Evolutionary conservation across 1,140 invertebrate genomes (phyloP).

Genomic region (Elymnias hypermnestra): DNA sequence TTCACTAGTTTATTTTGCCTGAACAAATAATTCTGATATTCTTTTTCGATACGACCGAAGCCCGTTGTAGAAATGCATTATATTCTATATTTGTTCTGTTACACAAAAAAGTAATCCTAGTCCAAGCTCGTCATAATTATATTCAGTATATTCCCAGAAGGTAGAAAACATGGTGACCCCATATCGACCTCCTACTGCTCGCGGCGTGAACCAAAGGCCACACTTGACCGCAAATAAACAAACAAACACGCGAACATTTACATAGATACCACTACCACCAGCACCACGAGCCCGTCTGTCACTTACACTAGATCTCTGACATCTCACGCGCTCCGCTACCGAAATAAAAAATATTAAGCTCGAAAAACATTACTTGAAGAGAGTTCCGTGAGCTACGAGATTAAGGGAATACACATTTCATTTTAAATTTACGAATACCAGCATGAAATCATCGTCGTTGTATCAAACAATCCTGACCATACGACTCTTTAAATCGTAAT

Average conservation of each 20-base stretch:
- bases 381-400: background rate
- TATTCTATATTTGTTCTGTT: no score
- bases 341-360: conserved; percentile 16
- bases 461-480: no score
- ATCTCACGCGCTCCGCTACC: conserved; percentile 46
- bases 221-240: conserved; percentile 42
- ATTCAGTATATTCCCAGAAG: background rate
- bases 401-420: no score
- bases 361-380: background rate
- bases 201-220: conserved; percentile 31
- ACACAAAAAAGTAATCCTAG: no score
- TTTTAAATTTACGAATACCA: no score
- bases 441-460: no score
- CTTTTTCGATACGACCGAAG: no score
- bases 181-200: conserved; percentile 36
- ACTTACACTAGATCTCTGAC: conserved; percentile 42
- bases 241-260: conserved; percentile 29
- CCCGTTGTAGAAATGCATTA: no score
- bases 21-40: background rate
- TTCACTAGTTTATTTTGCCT: background rate
- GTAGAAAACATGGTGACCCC: conserved; percentile 9
- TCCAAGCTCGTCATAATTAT: background rate
- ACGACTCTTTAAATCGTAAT: no score
- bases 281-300: no score
- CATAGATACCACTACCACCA: conserved; percentile 17